A percentile compares a stretch with the other conserved stretches of the same genome.
Conservation (phyloP, 1,140 invertebrate genomes). For the Nasonia longicornis region DNA sequence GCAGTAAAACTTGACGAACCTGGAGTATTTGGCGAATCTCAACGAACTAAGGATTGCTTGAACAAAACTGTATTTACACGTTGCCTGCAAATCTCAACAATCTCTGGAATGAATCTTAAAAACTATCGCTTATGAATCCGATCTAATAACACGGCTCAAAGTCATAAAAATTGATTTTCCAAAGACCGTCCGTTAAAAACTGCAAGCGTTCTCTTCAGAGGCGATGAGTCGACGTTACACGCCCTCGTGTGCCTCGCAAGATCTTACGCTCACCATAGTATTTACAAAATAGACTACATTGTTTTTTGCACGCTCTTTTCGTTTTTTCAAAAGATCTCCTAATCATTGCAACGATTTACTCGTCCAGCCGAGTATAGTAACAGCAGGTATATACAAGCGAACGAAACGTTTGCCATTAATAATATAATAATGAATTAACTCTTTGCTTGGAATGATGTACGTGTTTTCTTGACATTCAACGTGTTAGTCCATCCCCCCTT, state of each 20-base stretch:
- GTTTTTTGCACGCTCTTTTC: conserved; percentile 4
- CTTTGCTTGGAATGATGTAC: conserved; percentile 31
- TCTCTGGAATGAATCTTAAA: not conserved
- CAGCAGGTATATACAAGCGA: conserved; percentile 42
- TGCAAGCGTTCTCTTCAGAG: not conserved
- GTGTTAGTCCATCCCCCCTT: not conserved
- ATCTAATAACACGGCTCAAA: not conserved
- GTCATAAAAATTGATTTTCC: conserved; percentile 41
- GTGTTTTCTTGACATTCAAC: conserved; percentile 10
- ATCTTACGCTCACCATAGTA: conserved; percentile 3
- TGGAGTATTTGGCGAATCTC: conserved; percentile 2
- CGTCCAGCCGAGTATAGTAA: conserved; percentile 22
- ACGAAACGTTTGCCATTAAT: conserved; percentile 22
- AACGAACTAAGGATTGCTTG: not conserved
- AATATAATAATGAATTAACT: conserved; percentile 24
- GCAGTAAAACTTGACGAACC: not conserved
- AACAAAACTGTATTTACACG: conserved; percentile 14
- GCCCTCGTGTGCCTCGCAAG: not conserved
- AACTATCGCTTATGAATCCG: not conserved
- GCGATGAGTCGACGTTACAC: conserved; percentile 13
- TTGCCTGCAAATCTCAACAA: not conserved
- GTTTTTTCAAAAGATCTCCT: conserved; percentile 19
- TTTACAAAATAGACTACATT: conserved; percentile 45
- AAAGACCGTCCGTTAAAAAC: conserved; percentile 29
- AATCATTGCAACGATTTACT: conserved; percentile 22